These are phyloP conservation scores for Melanotus villosus DNA, from an alignment of 2,888 invertebrate genomes.

Conservation along the genomic window DNA sequence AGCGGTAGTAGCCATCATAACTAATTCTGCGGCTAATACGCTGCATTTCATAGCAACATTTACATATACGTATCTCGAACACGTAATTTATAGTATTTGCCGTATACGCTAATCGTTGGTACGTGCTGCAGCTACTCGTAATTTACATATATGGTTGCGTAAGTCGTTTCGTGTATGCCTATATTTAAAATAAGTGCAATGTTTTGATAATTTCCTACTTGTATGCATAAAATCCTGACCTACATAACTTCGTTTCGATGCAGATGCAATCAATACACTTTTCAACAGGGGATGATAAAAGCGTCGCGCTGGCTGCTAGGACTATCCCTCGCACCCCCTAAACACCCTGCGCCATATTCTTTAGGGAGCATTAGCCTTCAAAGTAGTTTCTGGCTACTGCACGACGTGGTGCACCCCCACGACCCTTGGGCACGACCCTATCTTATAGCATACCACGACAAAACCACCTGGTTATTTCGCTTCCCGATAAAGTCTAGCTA, in stretches of 20 bases:
- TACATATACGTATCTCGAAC: slow-evolving; percentile 32
- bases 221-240: slow-evolving; percentile 62
- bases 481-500: neutral
- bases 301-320: slow-evolving; percentile 48
- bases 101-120: slow-evolving; percentile 25
- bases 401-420: slow-evolving; percentile 44
- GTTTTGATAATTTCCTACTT: slow-evolving; percentile 32
- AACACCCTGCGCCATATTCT: slow-evolving; percentile 52
- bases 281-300: slow-evolving; percentile 59
- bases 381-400: slow-evolving; percentile 56
- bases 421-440: slow-evolving; percentile 45
- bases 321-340: slow-evolving; percentile 45
- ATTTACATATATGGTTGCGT: slow-evolving; percentile 29
- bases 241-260: slow-evolving; percentile 60
- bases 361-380: slow-evolving; percentile 62
- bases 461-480: slow-evolving; percentile 54
- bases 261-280: slow-evolving; percentile 63
- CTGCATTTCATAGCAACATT: slow-evolving; percentile 21
- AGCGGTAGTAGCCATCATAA: neutral
- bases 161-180: slow-evolving; percentile 14
- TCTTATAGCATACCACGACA: slow-evolving; percentile 53
- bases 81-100: slow-evolving; percentile 32
- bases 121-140: slow-evolving; percentile 27
- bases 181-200: slow-evolving; percentile 22
- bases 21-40: slow-evolving; percentile 13